Base-by-base conservation (phyloP, 1,140 invertebrate species). In the Nilaparvata lugens region DNA sequence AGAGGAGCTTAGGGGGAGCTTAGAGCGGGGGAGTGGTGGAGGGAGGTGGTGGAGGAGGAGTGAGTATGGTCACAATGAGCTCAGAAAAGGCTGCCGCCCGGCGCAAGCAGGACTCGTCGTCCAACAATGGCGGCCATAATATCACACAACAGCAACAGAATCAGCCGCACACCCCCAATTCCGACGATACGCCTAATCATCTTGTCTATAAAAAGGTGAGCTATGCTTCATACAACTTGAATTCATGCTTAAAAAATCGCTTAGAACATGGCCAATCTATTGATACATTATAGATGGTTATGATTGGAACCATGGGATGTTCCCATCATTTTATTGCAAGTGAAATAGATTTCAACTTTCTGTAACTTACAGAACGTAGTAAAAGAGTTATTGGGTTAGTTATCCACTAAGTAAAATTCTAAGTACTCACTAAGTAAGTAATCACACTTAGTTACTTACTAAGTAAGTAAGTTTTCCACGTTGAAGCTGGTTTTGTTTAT, bases 141-240 rank as follows among this genome's bases (percentile, higher is more conserved):
- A 53, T 64, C 57, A 55, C 69, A 67, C 51, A 67, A 62, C 56
- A 63, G 64, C 43, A 63, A 63, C 52, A 63, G 57, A 56, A 68
- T 67, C 51, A 67, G 62, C 56, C 55, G 57, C 60, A 67, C 42
- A 69, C 58, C 43, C 62, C 61, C 60, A 65, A 66, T 65, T 66
- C 64, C 11, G 77, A 80, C 56, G 77, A 81, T 55, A 77, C 78
- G 13, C 81, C 81, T 6, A 83, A 83, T 69, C 75, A 80, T 66
- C 76, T 83, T 62, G 76, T 84, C n/a, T 83, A 83, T 63, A 74
- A 75, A 69, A 83, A 82, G 74, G 82, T 83, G 67, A 65, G n/a
- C n/a, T n/a, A 35, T 11, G 4, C 2, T 1, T 11, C 28, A 35
- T 11, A 35, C 9, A 28, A 65, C 65, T 23, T 62, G 14, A 6